A percentile compares a stretch with the other conserved stretches of the same genome.
These are phyloP conservation scores for Conus betulinus DNA, from an alignment of 1,140 invertebrate genomes.

Conservation along the genomic window DNA sequence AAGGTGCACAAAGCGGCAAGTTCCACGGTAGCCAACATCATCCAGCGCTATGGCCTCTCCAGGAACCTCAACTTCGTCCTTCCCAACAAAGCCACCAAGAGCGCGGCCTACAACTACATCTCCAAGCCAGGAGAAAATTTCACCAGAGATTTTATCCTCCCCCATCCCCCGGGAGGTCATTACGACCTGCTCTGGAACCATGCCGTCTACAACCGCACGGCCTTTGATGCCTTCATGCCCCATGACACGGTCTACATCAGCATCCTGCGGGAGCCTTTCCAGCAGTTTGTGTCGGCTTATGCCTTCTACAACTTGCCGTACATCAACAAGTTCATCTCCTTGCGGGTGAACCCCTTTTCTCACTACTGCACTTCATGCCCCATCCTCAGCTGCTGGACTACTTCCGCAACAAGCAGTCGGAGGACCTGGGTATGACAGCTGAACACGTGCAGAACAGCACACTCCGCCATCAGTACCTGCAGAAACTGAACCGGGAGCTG, in stretches of 20 bases:
- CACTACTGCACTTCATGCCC: not conserved
- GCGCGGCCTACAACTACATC: slow-evolving; percentile 44
- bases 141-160: slow-evolving; percentile 34
- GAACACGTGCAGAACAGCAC: slow-evolving; percentile 43
- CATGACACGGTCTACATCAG: slow-evolving; percentile 57
- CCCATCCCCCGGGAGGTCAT: slow-evolving; percentile 32
- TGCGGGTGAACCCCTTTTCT: not conserved
- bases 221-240: slow-evolving; percentile 55
- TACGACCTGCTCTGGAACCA: slow-evolving; percentile 64
- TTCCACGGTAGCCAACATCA: slow-evolving; percentile 53
- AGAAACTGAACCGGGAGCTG: slow-evolving; percentile 61
- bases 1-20: slow-evolving; percentile 55
- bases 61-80: slow-evolving; percentile 47
- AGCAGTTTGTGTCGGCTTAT: slow-evolving; percentile 60
- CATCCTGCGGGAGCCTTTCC: slow-evolving; percentile 63
- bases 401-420: slow-evolving; percentile 62
- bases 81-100: slow-evolving; percentile 34
- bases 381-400: slow-evolving; percentile 30
- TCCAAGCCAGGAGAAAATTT: slow-evolving; percentile 37
- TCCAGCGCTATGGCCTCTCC: slow-evolving; percentile 45
- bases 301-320: slow-evolving; percentile 54
- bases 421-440: slow-evolving; percentile 59
- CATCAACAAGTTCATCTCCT: not conserved
- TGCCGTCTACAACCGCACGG: slow-evolving; percentile 53
- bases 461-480: slow-evolving; percentile 50